Base-by-base conservation (phyloP, 2,113 vertebrate species). In the Candoia aspera region DNA sequence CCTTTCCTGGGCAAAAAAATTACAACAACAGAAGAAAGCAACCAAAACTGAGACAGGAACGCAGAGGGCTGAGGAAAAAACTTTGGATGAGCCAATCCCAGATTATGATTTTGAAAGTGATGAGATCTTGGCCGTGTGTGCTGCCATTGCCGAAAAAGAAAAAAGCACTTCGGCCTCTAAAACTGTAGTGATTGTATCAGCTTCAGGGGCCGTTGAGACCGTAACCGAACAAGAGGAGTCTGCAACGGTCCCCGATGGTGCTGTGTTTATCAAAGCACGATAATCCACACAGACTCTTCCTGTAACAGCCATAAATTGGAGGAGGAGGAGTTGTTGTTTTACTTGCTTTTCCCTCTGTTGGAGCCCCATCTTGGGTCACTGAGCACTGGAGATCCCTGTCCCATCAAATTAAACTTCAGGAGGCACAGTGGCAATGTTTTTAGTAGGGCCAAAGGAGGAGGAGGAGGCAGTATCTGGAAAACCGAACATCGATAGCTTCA, bases 101-200 rank as follows among this genome's bases (percentile, higher is more conserved):
- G 99, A 99, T 96, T 99, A 98, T 91, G 99, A 99, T 96, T 99
- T 99, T 93, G 99, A 99, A 97, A 98, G 99, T 0, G 98, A 99
- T 15, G 99, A 99, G 96, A 98, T 99, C 90, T 97, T 99, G 89
- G 98, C 97, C 6, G 99, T 99, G 29, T 99, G 99, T 93, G 97
- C 98, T n/a, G 98, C 99, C 0, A 98, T 99, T 0, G 99, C 98
- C 0, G 98, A 99, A 94, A 97, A 98, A 60, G 98, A 99, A 95
- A 98, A 98, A n/a, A 95, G 92, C 8, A 96, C 97, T 12, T 96
- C 98, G 86, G 93, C 97, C 91, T 96, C 98, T 94, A 98, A 97
- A 96, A 96, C 97, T 0, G 96, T 98, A 90, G 97, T 99, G 84
- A 96, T 99, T 11, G 98, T 99, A 26, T 96, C 98, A 0, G 97